Conservation (phyloP, 2,797 vertebrate species). For the Melanotaenia maccullochi region DNA sequence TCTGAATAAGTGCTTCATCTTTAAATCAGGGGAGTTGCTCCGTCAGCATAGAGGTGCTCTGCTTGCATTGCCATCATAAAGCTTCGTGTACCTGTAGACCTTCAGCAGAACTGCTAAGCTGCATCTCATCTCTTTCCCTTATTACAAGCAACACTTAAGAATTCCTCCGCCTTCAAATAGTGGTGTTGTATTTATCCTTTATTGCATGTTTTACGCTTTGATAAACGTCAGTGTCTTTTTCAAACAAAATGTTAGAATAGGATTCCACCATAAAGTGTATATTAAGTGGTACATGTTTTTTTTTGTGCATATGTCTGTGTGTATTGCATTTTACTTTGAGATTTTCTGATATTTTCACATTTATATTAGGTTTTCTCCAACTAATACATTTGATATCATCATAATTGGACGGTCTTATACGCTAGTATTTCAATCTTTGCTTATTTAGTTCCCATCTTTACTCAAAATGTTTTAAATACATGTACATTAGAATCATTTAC, state of each 20-base stretch:
- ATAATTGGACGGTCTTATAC: not conserved
- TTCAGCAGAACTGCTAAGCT: conserved; percentile 72
- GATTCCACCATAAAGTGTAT: conserved; percentile 5
- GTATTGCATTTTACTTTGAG: not conserved
- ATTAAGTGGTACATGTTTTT: not conserved
- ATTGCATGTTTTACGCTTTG: conserved; percentile 75
- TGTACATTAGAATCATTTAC: not conserved
- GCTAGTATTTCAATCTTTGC: not conserved
- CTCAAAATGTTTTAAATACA: not conserved
- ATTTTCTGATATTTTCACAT: not conserved
- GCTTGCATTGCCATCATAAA: conserved; percentile 68
- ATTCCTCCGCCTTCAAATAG: conserved; percentile 91
- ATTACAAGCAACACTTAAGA: conserved; percentile 85
- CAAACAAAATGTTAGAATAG: not conserved
- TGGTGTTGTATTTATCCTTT: conserved; percentile 86
- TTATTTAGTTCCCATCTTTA: not conserved
- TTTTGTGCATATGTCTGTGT: conserved; percentile 9
- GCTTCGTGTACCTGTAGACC: conserved; percentile 64
- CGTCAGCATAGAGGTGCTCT: conserved; percentile 57
- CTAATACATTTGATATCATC: not conserved
- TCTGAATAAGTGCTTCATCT: conserved; percentile 92
- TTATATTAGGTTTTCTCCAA: not conserved
- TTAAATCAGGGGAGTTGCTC: conserved; percentile 62
- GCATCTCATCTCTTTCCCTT: conserved; percentile 68
- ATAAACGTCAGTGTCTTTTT: conserved; percentile 54